These are phyloP conservation scores for Pheosia tremula DNA, from an alignment of 2,888 invertebrate species.

Conservation along the genomic window DNA sequence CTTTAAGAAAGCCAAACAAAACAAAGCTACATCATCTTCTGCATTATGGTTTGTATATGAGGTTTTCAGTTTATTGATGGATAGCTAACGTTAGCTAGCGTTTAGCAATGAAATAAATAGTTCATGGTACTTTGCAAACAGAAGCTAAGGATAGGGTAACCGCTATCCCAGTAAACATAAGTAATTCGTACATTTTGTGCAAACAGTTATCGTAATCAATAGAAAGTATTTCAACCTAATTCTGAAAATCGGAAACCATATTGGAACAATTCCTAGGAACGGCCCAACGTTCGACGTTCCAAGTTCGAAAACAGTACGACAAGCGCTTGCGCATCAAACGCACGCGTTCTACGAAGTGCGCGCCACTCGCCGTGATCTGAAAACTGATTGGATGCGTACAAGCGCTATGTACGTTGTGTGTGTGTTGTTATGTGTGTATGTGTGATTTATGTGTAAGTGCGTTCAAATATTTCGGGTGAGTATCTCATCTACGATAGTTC, in stretches of 20 bases:
- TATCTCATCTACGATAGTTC: conserved; percentile 17
- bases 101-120: no score
- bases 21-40: no score
- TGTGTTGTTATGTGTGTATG: conserved; percentile 27
- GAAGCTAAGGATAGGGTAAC: no score
- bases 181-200: not conserved
- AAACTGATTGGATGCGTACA: conserved; percentile 53
- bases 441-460: conserved; percentile 37
- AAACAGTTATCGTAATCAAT: not conserved
- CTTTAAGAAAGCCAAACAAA: no score
- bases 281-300: conserved; percentile 19
- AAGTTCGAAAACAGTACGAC: conserved; percentile 44
- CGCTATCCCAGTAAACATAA: not conserved
- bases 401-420: conserved; percentile 39
- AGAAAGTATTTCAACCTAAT: conserved; percentile 5
- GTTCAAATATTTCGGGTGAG: conserved; percentile 39
- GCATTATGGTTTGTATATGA: no score
- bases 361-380: conserved; percentile 62
- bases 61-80: no score
- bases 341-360: conserved; percentile 73
- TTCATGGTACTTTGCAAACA: no score
- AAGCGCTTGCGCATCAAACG: conserved; percentile 56
- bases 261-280: conserved; percentile 36
- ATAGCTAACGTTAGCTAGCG: no score
- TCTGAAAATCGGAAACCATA: conserved; percentile 23